Evolutionary conservation across 2,797 vertebrate genomes (phyloP).

Genomic region (Peromyscus nudipes): DNA sequence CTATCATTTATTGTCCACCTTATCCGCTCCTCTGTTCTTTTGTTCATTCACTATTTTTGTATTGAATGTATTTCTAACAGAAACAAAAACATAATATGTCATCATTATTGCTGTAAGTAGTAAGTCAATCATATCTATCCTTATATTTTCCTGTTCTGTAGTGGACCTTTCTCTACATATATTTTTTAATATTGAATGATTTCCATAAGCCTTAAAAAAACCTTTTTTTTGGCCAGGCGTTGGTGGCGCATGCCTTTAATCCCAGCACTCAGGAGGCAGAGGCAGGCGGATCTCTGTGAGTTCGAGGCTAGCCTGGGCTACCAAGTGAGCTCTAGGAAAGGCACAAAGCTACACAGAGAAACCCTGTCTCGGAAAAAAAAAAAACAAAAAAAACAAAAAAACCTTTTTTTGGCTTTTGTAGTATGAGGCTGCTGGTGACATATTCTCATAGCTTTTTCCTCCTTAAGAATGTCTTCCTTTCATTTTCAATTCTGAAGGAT

Average conservation of each 20-base stretch:
- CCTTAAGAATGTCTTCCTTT: neutral
- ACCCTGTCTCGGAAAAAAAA: too few relatives aligned
- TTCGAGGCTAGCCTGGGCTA: too few relatives aligned
- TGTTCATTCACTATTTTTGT: neutral
- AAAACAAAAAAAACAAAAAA: too few relatives aligned
- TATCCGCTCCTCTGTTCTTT: too few relatives aligned
- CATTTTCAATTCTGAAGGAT: neutral
- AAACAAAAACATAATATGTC: neutral
- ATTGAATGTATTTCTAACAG: neutral
- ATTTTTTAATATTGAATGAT: neutral
- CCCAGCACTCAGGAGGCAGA: too few relatives aligned
- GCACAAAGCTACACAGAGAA: too few relatives aligned
- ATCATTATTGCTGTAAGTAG: too few relatives aligned
- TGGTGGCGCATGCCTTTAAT: too few relatives aligned
- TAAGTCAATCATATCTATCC: neutral
- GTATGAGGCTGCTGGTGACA: neutral
- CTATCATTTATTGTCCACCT: neutral
- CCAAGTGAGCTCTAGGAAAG: too few relatives aligned
- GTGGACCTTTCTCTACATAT: neutral
- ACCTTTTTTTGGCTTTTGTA: neutral
- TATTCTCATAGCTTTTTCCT: neutral
- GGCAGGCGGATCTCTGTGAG: too few relatives aligned
- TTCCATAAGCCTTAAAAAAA: neutral
- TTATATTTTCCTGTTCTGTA: too few relatives aligned
- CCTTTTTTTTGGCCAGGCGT: too few relatives aligned